Conservation (phyloP, 2,113 vertebrate genomes). For the Amblyornis subalaris region DNA sequence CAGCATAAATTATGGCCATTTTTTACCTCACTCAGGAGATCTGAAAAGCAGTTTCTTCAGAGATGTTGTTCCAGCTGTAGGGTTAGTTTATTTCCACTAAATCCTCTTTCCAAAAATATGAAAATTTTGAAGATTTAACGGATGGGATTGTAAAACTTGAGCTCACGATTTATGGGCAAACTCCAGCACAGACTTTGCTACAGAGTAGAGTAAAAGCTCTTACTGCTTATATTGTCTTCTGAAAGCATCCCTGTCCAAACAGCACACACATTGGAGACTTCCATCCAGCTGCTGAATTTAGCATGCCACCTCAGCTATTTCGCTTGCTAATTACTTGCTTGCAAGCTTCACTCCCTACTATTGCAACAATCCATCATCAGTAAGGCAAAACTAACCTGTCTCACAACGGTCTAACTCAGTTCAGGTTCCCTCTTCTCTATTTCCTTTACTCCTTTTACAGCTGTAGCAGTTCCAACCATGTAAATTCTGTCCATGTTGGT, state of each 20-base stretch:
- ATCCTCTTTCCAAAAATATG: neutral
- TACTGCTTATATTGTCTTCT: neutral
- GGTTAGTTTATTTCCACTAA: neutral
- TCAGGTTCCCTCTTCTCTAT: neutral
- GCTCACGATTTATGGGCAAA: neutral
- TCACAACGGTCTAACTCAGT: neutral
- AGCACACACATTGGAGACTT: neutral
- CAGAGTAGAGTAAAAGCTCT: neutral
- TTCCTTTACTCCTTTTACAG: neutral
- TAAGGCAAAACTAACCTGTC: neutral
- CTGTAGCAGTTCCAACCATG: neutral
- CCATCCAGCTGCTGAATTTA: neutral
- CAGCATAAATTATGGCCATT: neutral
- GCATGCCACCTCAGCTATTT: neutral
- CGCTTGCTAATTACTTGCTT: neutral
- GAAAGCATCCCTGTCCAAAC: neutral
- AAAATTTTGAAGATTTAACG: neutral
- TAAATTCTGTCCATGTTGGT: neutral
- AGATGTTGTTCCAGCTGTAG: neutral
- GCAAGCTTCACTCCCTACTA: neutral
- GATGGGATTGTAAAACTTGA: neutral
- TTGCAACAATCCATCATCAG: neutral
- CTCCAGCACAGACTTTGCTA: neutral
- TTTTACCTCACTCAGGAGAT: neutral
- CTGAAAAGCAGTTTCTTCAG: neutral